Percentiles rank a stretch among this genome's conserved stretches.
Evolutionary conservation across 2,888 invertebrate genomes (phyloP).

Genomic region (Hedychridium roseum): DNA sequence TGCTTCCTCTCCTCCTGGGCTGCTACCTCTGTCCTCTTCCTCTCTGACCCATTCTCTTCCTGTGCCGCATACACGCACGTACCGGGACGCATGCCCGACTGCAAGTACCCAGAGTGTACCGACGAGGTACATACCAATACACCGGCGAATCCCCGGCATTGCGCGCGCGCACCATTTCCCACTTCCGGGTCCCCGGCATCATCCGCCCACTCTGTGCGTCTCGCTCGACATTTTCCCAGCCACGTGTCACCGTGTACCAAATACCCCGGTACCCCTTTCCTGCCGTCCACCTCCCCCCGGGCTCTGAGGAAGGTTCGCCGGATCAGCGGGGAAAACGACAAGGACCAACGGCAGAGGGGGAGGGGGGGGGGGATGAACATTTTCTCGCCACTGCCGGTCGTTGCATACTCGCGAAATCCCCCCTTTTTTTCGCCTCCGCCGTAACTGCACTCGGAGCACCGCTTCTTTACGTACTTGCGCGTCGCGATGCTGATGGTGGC

Average conservation of each 20-base stretch:
- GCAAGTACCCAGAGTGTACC: conserved; percentile 6
- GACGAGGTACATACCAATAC: not conserved
- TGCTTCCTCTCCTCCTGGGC: conserved; percentile 25
- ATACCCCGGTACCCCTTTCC: conserved; percentile 20
- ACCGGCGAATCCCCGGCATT: conserved; percentile 11
- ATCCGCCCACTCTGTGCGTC: conserved; percentile 38
- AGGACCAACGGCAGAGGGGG: conserved; percentile 11
- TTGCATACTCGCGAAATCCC: conserved; percentile 40
- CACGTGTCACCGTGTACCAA: no score
- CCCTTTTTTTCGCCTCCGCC: conserved; percentile 11
- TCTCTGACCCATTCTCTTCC: no score
- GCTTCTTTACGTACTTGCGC: no score
- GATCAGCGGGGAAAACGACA: not conserved
- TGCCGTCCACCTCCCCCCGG: conserved; percentile 13
- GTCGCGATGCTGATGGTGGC: no score
- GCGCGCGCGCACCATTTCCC: conserved; percentile 23
- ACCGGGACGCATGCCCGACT: conserved; percentile 25
- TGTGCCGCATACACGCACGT: conserved; percentile 15
- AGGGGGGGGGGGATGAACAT: conserved; percentile 15
- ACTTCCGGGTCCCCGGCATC: conserved; percentile 23
- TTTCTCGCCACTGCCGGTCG: conserved; percentile 39
- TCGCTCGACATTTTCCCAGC: conserved; percentile 26
- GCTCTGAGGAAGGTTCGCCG: conserved; percentile 7
- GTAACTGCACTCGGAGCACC: no score
- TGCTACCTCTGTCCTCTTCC: no score